Conservation (phyloP, 2,888 invertebrate species). For the Anticlea derivata region DNA sequence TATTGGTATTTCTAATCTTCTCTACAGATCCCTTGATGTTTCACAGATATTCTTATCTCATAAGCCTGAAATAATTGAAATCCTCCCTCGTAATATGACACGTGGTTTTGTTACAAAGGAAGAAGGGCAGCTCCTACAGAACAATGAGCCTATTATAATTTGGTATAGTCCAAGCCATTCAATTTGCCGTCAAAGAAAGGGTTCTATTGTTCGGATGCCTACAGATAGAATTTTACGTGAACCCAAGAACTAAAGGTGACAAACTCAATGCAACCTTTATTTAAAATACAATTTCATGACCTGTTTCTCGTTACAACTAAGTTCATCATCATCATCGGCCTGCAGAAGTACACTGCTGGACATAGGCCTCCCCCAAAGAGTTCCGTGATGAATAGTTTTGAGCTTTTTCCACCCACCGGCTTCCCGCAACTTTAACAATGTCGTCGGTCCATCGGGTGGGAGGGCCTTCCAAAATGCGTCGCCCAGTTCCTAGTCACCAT, state of each 20-base stretch:
- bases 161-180: conserved; percentile 45
- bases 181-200: conserved; percentile 46
- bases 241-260: conserved; percentile 30
- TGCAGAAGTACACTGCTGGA: too few relatives aligned
- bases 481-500: too few relatives aligned
- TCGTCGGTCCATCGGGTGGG: too few relatives aligned
- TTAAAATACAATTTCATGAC: conserved; percentile 28
- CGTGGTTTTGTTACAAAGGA: conserved; percentile 27
- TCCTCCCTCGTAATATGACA: conserved; percentile 2
- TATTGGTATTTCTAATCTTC: too few relatives aligned
- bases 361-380: too few relatives aligned
- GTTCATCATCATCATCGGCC: too few relatives aligned
- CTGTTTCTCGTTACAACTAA: conserved; percentile 7
- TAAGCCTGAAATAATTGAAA: conserved; percentile 3
- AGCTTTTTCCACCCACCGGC: too few relatives aligned
- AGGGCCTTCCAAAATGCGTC: too few relatives aligned
- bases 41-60: background rate
- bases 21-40: too few relatives aligned
- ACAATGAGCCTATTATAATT: conserved; percentile 52
- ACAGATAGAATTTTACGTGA: conserved; percentile 32
- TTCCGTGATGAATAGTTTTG: too few relatives aligned
- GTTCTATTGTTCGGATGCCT: conserved; percentile 49
- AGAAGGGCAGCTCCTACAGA: conserved; percentile 41
- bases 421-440: too few relatives aligned
- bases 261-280: conserved; percentile 32